Evolutionary conservation across 2,113 vertebrate genomes (phyloP), one percentile per base, ranked within the genome.

Genomic region (Perca fluviatilis): DNA sequence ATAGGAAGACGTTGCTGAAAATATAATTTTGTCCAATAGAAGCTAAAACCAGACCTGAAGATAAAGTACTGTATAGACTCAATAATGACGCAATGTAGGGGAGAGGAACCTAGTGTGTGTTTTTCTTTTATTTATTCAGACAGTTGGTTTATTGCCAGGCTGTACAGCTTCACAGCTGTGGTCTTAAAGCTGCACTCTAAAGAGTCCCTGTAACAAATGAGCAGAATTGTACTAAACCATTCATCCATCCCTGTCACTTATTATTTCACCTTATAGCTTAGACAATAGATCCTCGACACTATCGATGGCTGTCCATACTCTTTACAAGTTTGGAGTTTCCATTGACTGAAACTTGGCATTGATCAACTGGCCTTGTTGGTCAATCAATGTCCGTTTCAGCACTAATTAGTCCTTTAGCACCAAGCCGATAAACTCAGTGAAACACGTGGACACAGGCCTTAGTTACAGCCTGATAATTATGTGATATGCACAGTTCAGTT

Each of bases 371-470:
- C 56, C 77, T 75, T 88, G 86, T 85, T 89, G 86, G 67, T 87
- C 80, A 92, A 88, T 94, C 93, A 88, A 93, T 93, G 82, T 82
- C 74, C 58, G 89, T 83, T 87, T 88, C 76, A 82, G 73, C 80
- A 71, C 84, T 90, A 93, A 94, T 94, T 91, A 93, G 83, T 79
- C 74, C 75, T 85, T 88, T 65, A 88, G 88, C 83, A 50, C 68
- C 49, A 74, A 88, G 78, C 80, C 80, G 77, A 88, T 90, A 73
- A 51, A 66, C 62, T 21, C 43, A 11, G 68, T 56, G 80, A 86
- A 70, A 56, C 80, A 90, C 27, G 21, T 69, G 49, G 79, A 73
- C 81, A 56, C 63, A 30, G 64, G 71, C 68, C 43, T 66, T n/a
- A 64, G 25, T 83, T 69, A 71, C 43, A 56, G 76, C 33, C 36